phyloP scores from a whole-genome alignment of 2,888 invertebrate genomes.

The Camponotus fellah region DNA sequence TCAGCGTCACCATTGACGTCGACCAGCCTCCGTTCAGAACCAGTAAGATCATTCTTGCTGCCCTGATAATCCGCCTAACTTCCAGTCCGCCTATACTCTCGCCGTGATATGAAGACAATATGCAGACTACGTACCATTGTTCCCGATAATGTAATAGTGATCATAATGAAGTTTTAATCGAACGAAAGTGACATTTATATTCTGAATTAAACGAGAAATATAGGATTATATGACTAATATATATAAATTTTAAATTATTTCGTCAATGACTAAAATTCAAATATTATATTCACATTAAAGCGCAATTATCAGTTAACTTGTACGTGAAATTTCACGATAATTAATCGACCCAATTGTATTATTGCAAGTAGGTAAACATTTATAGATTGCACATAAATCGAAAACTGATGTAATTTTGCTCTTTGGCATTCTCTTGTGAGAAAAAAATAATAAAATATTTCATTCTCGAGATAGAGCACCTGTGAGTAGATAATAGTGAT shows the following conservation, averaged over 20 bases:
- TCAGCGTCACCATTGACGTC: slow-evolving; percentile 57
- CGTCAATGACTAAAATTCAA: neutral
- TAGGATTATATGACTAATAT: neutral
- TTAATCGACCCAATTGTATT: slow-evolving; percentile 57
- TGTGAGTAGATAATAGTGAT: slow-evolving; percentile 71
- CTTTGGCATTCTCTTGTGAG: neutral
- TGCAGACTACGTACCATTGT: slow-evolving; percentile 23
- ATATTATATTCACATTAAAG: neutral
- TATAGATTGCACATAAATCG: neutral
- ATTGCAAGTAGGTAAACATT: slow-evolving; percentile 26
- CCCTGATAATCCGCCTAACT: slow-evolving; percentile 34
- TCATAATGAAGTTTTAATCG: slow-evolving; percentile 25
- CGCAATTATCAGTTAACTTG: neutral
- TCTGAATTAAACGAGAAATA: neutral
- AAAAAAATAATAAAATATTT: slow-evolving; percentile 38
- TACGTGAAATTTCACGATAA: slow-evolving; percentile 22
- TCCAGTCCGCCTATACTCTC: slow-evolving; percentile 27
- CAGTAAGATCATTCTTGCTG: slow-evolving; percentile 27
- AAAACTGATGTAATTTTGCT: neutral
- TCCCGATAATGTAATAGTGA: slow-evolving; percentile 16
- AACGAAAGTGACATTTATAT: neutral
- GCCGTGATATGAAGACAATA: slow-evolving; percentile 14
- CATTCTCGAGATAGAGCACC: slow-evolving; percentile 67
- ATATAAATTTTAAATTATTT: neutral
- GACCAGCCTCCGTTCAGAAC: slow-evolving; percentile 16